Evolutionary conservation across 2,113 vertebrate species (phyloP), one percentile per base, ranked within the genome.

Genomic region (Mesembrinibis cayennensis): DNA sequence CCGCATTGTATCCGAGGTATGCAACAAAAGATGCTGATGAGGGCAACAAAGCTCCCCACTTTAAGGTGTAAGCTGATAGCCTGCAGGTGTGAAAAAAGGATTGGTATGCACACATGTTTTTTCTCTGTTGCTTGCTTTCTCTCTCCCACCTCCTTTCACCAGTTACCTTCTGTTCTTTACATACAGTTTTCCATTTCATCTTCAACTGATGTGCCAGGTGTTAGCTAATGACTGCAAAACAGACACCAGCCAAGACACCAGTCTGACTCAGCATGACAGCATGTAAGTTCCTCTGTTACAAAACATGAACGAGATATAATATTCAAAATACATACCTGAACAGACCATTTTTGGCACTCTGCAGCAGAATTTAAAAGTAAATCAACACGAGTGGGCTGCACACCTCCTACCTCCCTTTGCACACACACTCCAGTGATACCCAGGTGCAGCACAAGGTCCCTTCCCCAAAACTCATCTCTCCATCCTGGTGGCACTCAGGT

Each of bases 211-310:
- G 13, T 18, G 32, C 94, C 88, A 96, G 94, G 95, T 96, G 93
- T 27, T 45, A 59, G 47, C 72, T 84, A 16, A 17, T 12, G 30
- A 30, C 44, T 4, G 0, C 85, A 40, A 45, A 90, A 40, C 61
- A 63, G 53, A 29, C 23, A 13, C 30, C 76, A 45, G 67, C 73
- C 53, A 34, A 4, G 15, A 6, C 44, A 21, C 36, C 16, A 2
- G 0, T 3, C 45, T 71, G 11, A 17, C 67, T 29, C 30, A 1
- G n/a, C 0, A 0, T 4, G 36, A 12, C 72, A 59, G 42, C 42
- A 21, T 1, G 27, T 16, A 5, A 5, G 6, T 18, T 61, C 32
- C 36, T 45, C 80, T 62, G 45, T 15, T 47, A 16, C 59, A 26
- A 45, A 62, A 7, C 7, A 15, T 0, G 22, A 25, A 14, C 50